Base-by-base conservation (phyloP, 2,113 vertebrate genomes). In the Taxidea taxus region DNA sequence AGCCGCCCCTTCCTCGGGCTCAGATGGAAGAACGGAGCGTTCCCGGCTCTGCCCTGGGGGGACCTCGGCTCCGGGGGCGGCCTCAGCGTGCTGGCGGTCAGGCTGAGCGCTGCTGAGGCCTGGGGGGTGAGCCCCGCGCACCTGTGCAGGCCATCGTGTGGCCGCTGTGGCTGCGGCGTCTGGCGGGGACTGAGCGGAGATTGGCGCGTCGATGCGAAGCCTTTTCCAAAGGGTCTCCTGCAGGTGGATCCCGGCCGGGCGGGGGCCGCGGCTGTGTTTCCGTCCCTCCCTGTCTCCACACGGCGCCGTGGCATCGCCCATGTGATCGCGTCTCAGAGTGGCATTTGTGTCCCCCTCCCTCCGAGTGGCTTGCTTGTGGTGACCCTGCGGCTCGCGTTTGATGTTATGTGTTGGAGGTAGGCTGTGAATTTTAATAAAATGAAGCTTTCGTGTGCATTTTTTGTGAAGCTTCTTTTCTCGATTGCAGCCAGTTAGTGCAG, bases 391-490 rank as follows among this genome's bases (percentile, higher is more conserved):
- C 78, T 90, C 5, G 37, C n/a, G 62, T 62, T 60, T 3, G 51
- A 60, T 0, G 1, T 37, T 42, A 2, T 6, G 51, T 85, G n/a
- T 75, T 91, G 51, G 78, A 44, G 49, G 16, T 62, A 56, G 82
- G 34, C 25, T 58, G 15, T 56, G 83, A 60, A 34, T 54, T 87
- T 84, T 90, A 66, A 89, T 82, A 81, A 84, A 93, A 95, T 96
- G 85, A 97, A 95, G 91, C 44, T 37, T 64, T 74, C 54, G 2
- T 20, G 29, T 29, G 14, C 44, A 2, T 47, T 16, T 75, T 44
- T 47, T 15, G 23, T 15, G 25, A 72, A 42, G 23, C 13, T 74
- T 27, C 23, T 37, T 74, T 42, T n/a, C 42, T 47, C 15, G 29
- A 29, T 29, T 44, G 42, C 13, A 75, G 72, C 12, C 27, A 2